Evolutionary conservation across 2,113 vertebrate genomes (phyloP).

Genomic region (Tenrec ecaudatus): DNA sequence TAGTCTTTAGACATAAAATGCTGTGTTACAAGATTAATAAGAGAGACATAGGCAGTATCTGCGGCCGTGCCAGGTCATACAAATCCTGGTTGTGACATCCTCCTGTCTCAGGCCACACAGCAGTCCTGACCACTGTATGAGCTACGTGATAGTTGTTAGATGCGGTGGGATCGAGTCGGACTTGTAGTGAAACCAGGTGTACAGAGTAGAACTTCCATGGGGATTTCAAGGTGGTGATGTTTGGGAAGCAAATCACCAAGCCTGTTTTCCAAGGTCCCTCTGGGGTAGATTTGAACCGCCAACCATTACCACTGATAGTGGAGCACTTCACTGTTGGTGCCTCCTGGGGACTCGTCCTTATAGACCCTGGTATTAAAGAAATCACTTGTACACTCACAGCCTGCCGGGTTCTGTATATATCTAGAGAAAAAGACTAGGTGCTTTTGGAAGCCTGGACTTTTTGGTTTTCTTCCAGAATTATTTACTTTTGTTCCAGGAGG

Average conservation of each 20-base stretch:
- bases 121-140: not conserved
- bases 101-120: not conserved
- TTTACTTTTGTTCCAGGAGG: slow-evolving; percentile 73
- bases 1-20: not conserved
- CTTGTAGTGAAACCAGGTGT: not conserved
- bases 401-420: slow-evolving; percentile 75
- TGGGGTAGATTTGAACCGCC: not conserved
- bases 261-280: not conserved
- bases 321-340: not conserved
- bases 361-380: slow-evolving; percentile 69
- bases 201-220: not conserved
- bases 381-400: slow-evolving; percentile 72
- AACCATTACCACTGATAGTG: not conserved
- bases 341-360: not conserved
- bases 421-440: slow-evolving; percentile 76
- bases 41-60: not conserved
- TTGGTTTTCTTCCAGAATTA: slow-evolving; percentile 80
- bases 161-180: slow-evolving; percentile 9
- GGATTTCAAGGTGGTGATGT: not conserved
- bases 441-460: slow-evolving; percentile 75
- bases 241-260: not conserved
- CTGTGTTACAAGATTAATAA: slow-evolving; percentile 15
- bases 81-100: not conserved
- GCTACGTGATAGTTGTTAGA: slow-evolving; percentile 17
- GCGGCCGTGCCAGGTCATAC: not conserved